These are phyloP conservation scores for Venusia cambrica DNA, from an alignment of 2,888 invertebrate species.

Conservation along the genomic window DNA sequence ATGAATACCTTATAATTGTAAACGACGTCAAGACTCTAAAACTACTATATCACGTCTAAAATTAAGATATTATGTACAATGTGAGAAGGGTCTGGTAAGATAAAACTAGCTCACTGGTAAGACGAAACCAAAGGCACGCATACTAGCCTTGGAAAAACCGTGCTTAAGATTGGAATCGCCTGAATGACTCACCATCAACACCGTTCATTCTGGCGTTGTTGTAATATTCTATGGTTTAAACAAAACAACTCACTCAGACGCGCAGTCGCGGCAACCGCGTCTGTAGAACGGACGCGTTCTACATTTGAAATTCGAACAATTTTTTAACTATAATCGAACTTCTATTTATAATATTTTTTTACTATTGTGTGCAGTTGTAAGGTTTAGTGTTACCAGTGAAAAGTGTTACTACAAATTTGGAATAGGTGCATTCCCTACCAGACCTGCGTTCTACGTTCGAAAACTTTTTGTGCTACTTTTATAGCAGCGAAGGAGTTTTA, in stretches of 20 bases:
- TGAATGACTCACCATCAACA: slow-evolving; percentile 9
- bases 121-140: slow-evolving; percentile 6
- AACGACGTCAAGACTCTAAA: no score
- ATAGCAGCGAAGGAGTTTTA: slow-evolving; percentile 43
- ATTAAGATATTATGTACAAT: no score
- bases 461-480: slow-evolving; percentile 16
- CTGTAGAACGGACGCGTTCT: slow-evolving; percentile 14
- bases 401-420: slow-evolving; percentile 9
- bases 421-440: slow-evolving; percentile 14
- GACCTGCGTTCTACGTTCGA: no score
- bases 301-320: slow-evolving; percentile 15
- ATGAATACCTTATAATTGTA: no score
- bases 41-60: no score
- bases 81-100: no score
- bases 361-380: not conserved
- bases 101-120: no score
- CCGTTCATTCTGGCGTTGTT: slow-evolving; percentile 18
- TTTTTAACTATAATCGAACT: not conserved
- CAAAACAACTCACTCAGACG: slow-evolving; percentile 22
- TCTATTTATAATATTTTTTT: not conserved
- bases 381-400: slow-evolving; percentile 4
- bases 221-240: no score
- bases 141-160: slow-evolving; percentile 10
- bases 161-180: slow-evolving; percentile 2
- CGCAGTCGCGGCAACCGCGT: slow-evolving; percentile 21